phyloP scores from a whole-genome alignment of 37 sponge, comb jelly and placozoan species.

The Bolinopsis microptera region DNA sequence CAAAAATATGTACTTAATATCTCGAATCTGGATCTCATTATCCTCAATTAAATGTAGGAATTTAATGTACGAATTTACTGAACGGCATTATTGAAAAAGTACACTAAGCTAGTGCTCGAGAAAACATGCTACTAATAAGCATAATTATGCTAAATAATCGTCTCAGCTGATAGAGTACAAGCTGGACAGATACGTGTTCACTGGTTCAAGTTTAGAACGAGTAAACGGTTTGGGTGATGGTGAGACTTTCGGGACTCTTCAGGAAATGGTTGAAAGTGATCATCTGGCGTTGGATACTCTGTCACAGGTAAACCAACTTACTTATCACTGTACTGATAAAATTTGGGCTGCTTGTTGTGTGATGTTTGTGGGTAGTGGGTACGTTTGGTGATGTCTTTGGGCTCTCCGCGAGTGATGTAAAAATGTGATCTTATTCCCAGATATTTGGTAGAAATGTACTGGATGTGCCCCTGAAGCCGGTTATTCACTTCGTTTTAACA shows the following conservation, averaged over 20 bases:
- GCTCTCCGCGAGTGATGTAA: too few species aligned
- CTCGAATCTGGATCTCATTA: too few species aligned
- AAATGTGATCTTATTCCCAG: too few species aligned
- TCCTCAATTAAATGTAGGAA: too few species aligned
- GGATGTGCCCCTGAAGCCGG: conserved; percentile 6
- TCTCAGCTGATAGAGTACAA: background rate
- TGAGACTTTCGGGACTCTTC: background rate
- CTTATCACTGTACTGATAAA: background rate
- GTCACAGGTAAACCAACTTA: too few species aligned
- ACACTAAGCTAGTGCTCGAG: too few species aligned
- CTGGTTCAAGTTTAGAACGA: background rate
- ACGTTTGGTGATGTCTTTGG: too few species aligned
- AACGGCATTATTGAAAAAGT: too few species aligned
- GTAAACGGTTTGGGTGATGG: background rate
- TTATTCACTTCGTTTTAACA: background rate
- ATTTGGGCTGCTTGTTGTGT: background rate
- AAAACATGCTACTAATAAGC: too few species aligned
- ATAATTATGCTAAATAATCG: too few species aligned
- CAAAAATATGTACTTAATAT: too few species aligned
- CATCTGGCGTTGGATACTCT: background rate
- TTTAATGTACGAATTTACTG: too few species aligned
- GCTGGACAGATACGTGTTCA: background rate
- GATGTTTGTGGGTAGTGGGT: background rate
- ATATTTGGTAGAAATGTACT: conserved; percentile 21
- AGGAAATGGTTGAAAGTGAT: background rate